Evolutionary conservation across 2,113 vertebrate species (phyloP), one percentile per base, ranked within the genome.

Genomic region (Petromus typicus): DNA sequence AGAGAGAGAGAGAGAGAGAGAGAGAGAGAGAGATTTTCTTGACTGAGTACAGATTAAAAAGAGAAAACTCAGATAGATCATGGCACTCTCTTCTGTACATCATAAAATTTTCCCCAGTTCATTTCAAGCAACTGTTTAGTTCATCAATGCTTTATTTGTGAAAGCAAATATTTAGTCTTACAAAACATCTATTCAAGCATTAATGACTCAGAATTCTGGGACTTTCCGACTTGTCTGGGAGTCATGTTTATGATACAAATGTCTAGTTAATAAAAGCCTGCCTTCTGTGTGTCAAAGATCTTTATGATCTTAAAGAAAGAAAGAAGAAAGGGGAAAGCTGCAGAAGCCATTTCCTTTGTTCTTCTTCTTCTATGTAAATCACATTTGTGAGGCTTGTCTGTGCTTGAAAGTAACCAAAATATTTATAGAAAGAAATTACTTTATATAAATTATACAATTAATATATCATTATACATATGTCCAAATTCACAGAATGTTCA

Each of bases 101-200:
- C 86, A 61, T n/a, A 93, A 91, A 96, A 96, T n/a, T 83, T 96
- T 93, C 89, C 89, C 69, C 73, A 30, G 94, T 97, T 93, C 91
- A 40, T 69, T 96, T 90, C 94, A 95, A 98, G 90, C 79, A 86
- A 92, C 92, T 97, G 95, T 95, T 97, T 86, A 90, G 96, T 57
- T 95, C 98, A 93, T 98, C 98, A 98, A 89, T 96, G 97, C 96
- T 97, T 96, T 97, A 96, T 97, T 98, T 98, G 96, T 98, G 48
- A 89, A 97, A 82, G 93, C 67, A 95, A 95, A 93, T 71, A 63
- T 69, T 97, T 87, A 81, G 89, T 63, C 96, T 98, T 34, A 98
- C 97, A 98, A 97, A 98, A 98, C 96, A 93, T 78, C 97, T 96
- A 97, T 98, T 98, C 97, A 98, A 96, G 97, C 86, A 71, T 73